Evolutionary conservation across 2,113 vertebrate genomes (phyloP), one percentile per base, ranked within the genome.

Genomic region (Penelope pileata): DNA sequence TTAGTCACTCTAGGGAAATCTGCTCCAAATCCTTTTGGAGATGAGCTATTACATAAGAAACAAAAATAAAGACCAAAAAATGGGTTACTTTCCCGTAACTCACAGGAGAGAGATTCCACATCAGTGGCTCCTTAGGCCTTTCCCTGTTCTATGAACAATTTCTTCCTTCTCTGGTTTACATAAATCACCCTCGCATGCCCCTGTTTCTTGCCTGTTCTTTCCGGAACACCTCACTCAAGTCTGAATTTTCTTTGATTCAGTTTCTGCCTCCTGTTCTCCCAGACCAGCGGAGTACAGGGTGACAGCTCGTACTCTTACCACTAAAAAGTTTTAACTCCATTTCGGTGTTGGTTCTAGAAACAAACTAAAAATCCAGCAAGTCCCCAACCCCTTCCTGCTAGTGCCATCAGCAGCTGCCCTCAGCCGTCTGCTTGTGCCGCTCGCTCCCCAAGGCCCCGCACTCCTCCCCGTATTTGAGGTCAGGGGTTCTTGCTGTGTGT

Each of bases 11-110:
- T 24, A 83, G 90, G 82, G 90, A 88, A 90, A 94, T 91, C 75
- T 95, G 87, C 54, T 88, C 85, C 90, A 87, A 95, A 90, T 94
- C 68, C 82, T 81, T 96, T 74, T 91, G 85, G 85, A 96, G 88
- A 96, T 91, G 75, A 95, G 45, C 42, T 94, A 72, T 96, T 96
- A 96, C 26, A 34, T 95, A 94, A 96, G 82, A 91, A 93, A 91
- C 38, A 83, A 92, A 96, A 93, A 90, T 74, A 87, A 93, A 94
- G 75, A 83, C 43, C 12, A 45, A 80, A 83, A 95, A 95, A 73
- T 85, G 91, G 89, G 94, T 93, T 96, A 93, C 75, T 96, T 88
- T 67, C 50, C 68, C 32, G 19, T 79, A 59, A 96, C 90, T 93
- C 90, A 43, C 72, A 91, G 82, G 34, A 80, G 36, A 51, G 43